Conservation (phyloP, 1,140 invertebrate genomes). For the Microvelia longipes region DNA sequence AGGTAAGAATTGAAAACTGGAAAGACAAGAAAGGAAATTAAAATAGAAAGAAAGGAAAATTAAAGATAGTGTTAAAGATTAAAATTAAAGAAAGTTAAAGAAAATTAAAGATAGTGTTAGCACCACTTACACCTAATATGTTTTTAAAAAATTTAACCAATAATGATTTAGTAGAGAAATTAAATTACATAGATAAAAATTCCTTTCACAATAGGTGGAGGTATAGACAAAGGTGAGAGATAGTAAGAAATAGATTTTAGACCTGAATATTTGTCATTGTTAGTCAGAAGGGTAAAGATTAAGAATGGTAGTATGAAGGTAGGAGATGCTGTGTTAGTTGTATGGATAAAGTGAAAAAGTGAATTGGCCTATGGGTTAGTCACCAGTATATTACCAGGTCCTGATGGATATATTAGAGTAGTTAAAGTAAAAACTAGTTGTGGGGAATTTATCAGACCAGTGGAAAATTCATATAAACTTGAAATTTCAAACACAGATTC, state of each 20-base stretch:
- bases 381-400: slow-evolving; percentile 19
- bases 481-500: too few relatives aligned
- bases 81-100: too few relatives aligned
- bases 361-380: slow-evolving; percentile 24
- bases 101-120: too few relatives aligned
- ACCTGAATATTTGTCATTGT: slow-evolving; percentile 7
- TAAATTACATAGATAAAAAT: background rate
- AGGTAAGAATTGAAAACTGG: too few relatives aligned
- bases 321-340: slow-evolving; percentile 21
- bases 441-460: background rate
- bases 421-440: background rate
- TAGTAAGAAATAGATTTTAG: slow-evolving; percentile 6
- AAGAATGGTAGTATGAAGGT: background rate
- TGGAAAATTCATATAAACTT: background rate
- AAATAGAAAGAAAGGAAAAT: too few relatives aligned
- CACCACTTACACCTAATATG: slow-evolving; percentile 17
- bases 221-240: slow-evolving; percentile 2
- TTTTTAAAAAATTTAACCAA: slow-evolving; percentile 21
- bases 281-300: background rate
- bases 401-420: slow-evolving; percentile 20
- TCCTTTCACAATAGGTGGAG: background rate
- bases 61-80: too few relatives aligned
- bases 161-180: slow-evolving; percentile 16
- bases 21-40: too few relatives aligned
- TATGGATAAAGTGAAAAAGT: slow-evolving; percentile 19